These are phyloP conservation scores for Sylvia borin DNA, from an alignment of 2,797 vertebrate genomes.

Conservation along the genomic window DNA sequence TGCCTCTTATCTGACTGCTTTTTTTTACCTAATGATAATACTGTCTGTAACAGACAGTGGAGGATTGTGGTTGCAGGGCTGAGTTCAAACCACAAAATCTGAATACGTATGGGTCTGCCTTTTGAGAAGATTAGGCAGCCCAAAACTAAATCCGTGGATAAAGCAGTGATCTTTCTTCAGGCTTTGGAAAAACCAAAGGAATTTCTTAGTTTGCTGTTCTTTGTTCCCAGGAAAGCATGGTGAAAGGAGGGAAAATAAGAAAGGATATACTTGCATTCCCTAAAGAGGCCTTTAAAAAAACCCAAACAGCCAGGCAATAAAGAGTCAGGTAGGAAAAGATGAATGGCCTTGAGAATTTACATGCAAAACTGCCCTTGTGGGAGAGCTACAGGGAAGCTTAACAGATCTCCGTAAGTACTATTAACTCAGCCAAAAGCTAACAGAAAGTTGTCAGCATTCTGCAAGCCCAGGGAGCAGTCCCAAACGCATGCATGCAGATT, in stretches of 20 bases:
- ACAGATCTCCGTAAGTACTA: constrained; percentile 3
- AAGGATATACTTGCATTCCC: not conserved
- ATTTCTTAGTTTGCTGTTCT: constrained; percentile 55
- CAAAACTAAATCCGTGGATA: constrained; percentile 37
- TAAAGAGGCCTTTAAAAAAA: not conserved
- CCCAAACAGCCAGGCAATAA: not conserved
- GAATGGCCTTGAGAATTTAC: constrained; percentile 55
- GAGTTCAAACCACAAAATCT: constrained; percentile 42
- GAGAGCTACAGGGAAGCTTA: constrained; percentile 30
- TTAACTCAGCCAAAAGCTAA: constrained; percentile 63
- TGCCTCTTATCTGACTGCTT: not conserved
- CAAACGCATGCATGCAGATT: constrained; percentile 7
- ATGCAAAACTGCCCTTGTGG: not conserved
- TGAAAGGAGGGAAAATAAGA: constrained; percentile 44
- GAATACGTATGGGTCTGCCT: not conserved
- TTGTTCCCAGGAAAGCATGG: constrained; percentile 42
- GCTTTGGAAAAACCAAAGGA: constrained; percentile 25
- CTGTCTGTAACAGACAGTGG: not conserved
- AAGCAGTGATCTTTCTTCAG: constrained; percentile 33
- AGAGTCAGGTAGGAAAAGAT: constrained; percentile 54
- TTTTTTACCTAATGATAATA: not conserved
- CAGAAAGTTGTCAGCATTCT: constrained; percentile 43
- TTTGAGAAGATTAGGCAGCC: constrained; percentile 42
- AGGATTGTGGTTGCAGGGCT: constrained; percentile 1
- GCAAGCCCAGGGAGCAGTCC: constrained; percentile 14